phyloP scores from a whole-genome alignment of 2,113 vertebrate genomes.

The Micromys minutus region DNA sequence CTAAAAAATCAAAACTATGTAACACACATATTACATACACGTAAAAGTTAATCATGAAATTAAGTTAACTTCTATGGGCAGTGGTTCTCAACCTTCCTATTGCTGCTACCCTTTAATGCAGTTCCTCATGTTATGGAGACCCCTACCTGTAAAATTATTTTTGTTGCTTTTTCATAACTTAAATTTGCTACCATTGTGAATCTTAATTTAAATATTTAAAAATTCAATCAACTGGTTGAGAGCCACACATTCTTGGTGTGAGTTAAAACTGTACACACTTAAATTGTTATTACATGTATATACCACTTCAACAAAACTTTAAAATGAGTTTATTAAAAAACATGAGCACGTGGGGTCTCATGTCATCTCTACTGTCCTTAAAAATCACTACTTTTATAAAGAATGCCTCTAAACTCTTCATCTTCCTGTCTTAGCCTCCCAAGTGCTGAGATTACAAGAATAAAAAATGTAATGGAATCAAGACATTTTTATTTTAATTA shows the following conservation, averaged over 20 bases:
- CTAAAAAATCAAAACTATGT: neutral
- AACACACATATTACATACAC: neutral
- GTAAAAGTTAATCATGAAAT: too few species aligned
- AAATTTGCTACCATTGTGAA: too few species aligned
- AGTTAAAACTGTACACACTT: neutral
- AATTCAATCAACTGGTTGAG: neutral
- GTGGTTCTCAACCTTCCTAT: neutral
- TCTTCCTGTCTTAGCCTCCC: neutral
- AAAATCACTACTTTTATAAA: neutral
- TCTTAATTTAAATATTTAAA: too few species aligned
- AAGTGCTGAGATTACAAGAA: too few species aligned
- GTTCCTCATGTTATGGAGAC: too few species aligned
- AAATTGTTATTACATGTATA: neutral
- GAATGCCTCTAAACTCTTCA: neutral
- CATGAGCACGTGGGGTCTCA: neutral
- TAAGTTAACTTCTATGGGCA: neutral
- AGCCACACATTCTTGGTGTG: neutral
- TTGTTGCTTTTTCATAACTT: neutral
- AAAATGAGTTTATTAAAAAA: neutral
- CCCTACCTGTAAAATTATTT: neutral
- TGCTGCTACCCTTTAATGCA: too few species aligned
- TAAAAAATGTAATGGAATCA: too few species aligned
- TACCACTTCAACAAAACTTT: neutral
- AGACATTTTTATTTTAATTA: too few species aligned
- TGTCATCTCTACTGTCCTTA: neutral